Conservation (phyloP, 2,888 invertebrate species). For the Drosophila anceps region DNA sequence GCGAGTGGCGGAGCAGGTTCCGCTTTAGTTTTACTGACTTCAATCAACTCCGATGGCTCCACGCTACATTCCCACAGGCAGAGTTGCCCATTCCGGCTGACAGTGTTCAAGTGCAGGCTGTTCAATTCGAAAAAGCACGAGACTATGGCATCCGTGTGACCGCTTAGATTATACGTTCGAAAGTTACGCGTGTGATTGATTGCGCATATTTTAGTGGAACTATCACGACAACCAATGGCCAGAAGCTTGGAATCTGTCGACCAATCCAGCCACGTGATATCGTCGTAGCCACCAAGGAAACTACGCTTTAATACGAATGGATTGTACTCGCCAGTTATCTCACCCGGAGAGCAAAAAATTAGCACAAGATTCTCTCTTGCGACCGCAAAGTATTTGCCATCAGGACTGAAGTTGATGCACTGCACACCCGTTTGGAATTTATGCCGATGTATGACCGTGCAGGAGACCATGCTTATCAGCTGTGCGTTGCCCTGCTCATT, state of each 20-base stretch:
- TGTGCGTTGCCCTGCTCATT: constrained; percentile 96
- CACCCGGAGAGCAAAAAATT: constrained; percentile 94
- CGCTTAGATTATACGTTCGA: constrained; percentile 91
- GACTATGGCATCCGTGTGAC: constrained; percentile 94
- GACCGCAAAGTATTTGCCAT: constrained; percentile 96
- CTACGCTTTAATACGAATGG: constrained; percentile 94
- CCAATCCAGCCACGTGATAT: constrained; percentile 96
- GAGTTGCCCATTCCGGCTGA: constrained; percentile 92
- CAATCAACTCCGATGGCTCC: constrained; percentile 88
- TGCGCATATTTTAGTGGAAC: constrained; percentile 93
- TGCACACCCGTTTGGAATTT: constrained; percentile 92
- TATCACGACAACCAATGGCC: constrained; percentile 96
- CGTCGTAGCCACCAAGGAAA: constrained; percentile 93
- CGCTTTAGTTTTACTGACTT: constrained; percentile 4
- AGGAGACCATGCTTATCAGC: constrained; percentile 93
- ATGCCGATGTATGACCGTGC: constrained; percentile 92
- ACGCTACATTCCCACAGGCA: constrained; percentile 93
- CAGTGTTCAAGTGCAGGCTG: constrained; percentile 93
- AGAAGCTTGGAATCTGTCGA: constrained; percentile 95
- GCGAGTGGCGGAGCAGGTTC: constrained; percentile 25
- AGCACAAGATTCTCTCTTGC: constrained; percentile 94
- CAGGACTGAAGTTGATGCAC: constrained; percentile 95
- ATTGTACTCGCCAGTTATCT: constrained; percentile 92
- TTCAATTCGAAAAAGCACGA: constrained; percentile 95
- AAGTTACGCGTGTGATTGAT: constrained; percentile 91